Evolutionary conservation across 2,888 invertebrate genomes (phyloP).

Genomic region (Linnaemya vulpina): DNA sequence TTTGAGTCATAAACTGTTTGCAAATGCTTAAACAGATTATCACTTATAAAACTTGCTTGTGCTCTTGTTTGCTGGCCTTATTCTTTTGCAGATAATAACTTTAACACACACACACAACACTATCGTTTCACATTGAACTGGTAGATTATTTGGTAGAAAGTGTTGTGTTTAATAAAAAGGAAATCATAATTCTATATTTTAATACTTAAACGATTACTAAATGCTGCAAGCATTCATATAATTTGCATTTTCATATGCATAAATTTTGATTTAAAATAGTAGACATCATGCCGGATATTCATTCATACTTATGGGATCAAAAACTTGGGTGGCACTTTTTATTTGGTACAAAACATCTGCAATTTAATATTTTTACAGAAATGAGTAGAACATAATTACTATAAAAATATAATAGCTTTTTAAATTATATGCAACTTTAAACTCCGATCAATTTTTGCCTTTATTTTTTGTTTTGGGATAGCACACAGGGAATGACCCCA

Average conservation of each 20-base stretch:
- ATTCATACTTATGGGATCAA: conserved; percentile 23
- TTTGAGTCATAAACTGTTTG: conserved; percentile 57
- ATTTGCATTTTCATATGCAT: conserved; percentile 57
- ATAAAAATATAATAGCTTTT: no score
- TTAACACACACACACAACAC: conserved; percentile 22
- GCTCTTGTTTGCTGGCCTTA: conserved; percentile 49
- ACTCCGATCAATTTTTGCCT: no score
- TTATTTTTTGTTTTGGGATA: no score
- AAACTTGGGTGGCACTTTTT: conserved; percentile 38
- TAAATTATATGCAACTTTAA: no score
- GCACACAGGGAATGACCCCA: no score
- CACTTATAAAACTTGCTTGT: conserved; percentile 25
- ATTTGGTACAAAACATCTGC: neutral
- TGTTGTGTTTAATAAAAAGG: conserved; percentile 45
- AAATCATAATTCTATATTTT: conserved; percentile 59
- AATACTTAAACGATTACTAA: conserved; percentile 55
- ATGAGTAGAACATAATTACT: no score
- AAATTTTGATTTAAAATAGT: conserved; percentile 25
- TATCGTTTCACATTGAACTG: conserved; percentile 6
- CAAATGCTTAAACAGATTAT: conserved; percentile 42
- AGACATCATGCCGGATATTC: conserved; percentile 31
- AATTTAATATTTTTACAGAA: neutral
- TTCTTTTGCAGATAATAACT: conserved; percentile 43
- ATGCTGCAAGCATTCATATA: conserved; percentile 44
- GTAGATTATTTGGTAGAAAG: conserved; percentile 34